Conservation (phyloP, 2,113 vertebrate genomes). For the Carassius auratus region DNA sequence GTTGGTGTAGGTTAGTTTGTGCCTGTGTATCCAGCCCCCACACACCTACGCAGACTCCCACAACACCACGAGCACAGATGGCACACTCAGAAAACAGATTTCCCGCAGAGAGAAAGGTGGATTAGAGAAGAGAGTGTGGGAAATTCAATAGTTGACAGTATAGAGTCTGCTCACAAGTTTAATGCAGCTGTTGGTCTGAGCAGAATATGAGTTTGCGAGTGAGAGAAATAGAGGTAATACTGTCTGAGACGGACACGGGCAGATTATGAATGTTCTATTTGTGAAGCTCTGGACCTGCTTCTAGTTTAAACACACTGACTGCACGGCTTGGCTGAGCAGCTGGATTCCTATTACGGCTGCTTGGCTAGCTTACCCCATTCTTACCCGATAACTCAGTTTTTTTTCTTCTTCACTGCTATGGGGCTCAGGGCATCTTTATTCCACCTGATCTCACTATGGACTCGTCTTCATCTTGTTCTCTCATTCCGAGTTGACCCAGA, state of each 20-base stretch:
- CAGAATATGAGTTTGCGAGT: not conserved
- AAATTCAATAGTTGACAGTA: conserved; percentile 32
- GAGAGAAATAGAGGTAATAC: conserved; percentile 14
- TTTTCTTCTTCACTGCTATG: not conserved
- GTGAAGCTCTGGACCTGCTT: conserved; percentile 11
- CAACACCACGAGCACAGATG: conserved; percentile 48
- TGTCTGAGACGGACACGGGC: not conserved
- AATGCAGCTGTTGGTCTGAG: conserved; percentile 38
- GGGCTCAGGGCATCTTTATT: conserved; percentile 9
- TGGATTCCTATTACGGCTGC: conserved; percentile 38
- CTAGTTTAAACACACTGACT: conserved; percentile 39
- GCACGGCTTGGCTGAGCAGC: conserved; percentile 39
- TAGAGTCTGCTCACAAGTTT: conserved; percentile 43
- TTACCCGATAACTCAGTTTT: not conserved
- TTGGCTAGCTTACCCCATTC: conserved; percentile 14
- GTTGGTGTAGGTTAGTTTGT: conserved; percentile 42
- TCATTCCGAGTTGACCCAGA: not conserved
- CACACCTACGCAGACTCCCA: conserved; percentile 43
- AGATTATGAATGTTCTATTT: conserved; percentile 46
- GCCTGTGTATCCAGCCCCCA: conserved; percentile 20
- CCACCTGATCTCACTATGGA: conserved; percentile 19
- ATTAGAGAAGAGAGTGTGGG: not conserved
- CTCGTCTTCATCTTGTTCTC: not conserved
- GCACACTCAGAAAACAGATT: conserved; percentile 47
- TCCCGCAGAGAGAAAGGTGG: conserved; percentile 7